phyloP scores from a whole-genome alignment of 1,140 invertebrate genomes.

The Homarus americanus region DNA sequence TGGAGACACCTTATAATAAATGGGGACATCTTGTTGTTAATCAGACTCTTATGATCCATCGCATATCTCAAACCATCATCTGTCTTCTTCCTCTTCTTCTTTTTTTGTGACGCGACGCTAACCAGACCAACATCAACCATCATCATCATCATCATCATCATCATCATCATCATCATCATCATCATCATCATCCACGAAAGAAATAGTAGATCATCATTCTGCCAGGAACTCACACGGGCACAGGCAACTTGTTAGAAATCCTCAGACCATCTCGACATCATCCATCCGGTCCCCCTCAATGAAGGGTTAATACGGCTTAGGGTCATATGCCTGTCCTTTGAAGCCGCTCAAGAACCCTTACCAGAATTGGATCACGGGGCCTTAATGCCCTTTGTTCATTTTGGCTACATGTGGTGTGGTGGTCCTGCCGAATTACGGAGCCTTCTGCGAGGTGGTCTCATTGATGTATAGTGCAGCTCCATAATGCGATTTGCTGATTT shows the following conservation, averaged over 20 bases:
- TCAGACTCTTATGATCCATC: no score
- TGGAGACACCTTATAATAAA: no score
- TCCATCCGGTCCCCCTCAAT: conserved; percentile 17
- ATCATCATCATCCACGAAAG: no score
- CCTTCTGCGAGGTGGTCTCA: neutral
- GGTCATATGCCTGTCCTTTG: conserved; percentile 56
- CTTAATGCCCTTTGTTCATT: conserved; percentile 60
- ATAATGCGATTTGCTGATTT: conserved; percentile 58
- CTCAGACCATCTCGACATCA: conserved; percentile 10
- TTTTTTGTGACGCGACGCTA: no score
- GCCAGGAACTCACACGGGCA: no score
- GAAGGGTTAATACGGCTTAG: conserved; percentile 67
- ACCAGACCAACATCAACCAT: no score
- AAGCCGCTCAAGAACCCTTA: conserved; percentile 55
- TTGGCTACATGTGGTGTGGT: conserved; percentile 42
- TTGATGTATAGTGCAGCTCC: conserved; percentile 35
- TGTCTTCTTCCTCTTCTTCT: no score
- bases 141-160: no score
- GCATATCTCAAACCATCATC: no score
- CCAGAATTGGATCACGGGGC: conserved; percentile 60
- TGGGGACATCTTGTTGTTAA: no score
- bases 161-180: no score
- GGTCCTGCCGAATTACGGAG: conserved; percentile 32
- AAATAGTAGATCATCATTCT: no score
- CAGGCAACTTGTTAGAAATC: neutral